Percentiles rank a stretch among this genome's conserved stretches.
Evolutionary conservation across 2,888 invertebrate species (phyloP).

Genomic region (Pseudococcus jackbeardsleyi): DNA sequence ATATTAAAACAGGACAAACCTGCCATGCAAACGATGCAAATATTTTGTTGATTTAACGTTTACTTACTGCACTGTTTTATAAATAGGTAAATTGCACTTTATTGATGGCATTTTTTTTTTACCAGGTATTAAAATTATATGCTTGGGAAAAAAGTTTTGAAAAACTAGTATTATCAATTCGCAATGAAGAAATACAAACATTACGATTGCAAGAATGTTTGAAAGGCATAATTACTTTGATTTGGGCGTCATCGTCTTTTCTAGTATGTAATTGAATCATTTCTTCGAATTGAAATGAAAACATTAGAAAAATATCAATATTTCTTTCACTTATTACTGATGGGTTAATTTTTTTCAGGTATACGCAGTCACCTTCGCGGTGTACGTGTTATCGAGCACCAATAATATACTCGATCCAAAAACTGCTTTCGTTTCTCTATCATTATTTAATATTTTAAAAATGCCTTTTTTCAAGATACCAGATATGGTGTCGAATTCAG

Average conservation of each 20-base stretch:
- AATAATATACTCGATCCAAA: constrained; percentile 87
- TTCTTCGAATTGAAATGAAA: neutral
- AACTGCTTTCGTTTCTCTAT: constrained; percentile 95
- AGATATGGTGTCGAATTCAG: constrained; percentile 92
- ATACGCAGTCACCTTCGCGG: constrained; percentile 86
- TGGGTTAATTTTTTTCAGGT: constrained; percentile 69
- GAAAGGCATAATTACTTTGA: neutral
- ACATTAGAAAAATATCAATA: neutral
- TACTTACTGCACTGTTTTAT: too few relatives aligned
- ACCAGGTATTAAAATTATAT: constrained; percentile 74
- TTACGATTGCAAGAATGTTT: constrained; percentile 73
- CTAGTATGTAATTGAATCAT: neutral
- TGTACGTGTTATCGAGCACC: constrained; percentile 87
- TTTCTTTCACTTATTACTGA: too few relatives aligned
- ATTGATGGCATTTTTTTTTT: too few relatives aligned
- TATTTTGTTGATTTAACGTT: too few relatives aligned
- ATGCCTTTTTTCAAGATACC: constrained; percentile 97
- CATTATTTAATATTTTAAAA: constrained; percentile 96
- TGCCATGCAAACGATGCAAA: too few relatives aligned
- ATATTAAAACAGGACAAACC: too few relatives aligned
- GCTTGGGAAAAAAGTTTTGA: constrained; percentile 77
- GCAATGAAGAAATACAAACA: constrained; percentile 74
- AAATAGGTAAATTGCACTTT: too few relatives aligned
- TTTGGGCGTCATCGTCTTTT: neutral
- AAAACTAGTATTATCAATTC: constrained; percentile 73